phyloP scores from a whole-genome alignment of 30 jellyfish, hydroid and myxozoan genomes.

The Cassiopea xamachana region DNA sequence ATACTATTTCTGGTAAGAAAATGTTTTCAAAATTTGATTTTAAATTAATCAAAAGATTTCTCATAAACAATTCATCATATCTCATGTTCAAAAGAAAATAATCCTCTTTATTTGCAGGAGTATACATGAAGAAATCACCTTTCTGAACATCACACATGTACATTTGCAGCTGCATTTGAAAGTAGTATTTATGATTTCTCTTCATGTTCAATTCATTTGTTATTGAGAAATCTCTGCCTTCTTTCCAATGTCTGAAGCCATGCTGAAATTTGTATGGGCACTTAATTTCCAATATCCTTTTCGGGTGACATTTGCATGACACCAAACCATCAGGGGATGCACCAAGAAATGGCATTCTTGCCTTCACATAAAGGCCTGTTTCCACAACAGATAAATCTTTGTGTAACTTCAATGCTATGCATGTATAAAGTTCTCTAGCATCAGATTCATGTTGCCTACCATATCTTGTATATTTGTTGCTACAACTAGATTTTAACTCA shows the following conservation, averaged over 20 bases:
- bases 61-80: neutral
- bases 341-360: conserved; percentile 37
- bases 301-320: conserved; percentile 54
- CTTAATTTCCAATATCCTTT: conserved; percentile 11
- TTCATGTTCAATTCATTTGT: neutral
- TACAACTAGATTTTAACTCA: too few relatives aligned
- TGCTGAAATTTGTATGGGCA: neutral
- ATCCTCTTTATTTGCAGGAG: neutral
- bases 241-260: neutral
- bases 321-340: conserved; percentile 65
- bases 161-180: conserved; percentile 59
- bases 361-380: conserved; percentile 33
- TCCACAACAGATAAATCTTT: neutral
- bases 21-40: neutral
- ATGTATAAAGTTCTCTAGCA: conserved; percentile 7
- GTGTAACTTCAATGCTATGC: neutral
- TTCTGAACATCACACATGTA: neutral
- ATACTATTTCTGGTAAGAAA: neutral
- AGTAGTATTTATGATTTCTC: conserved; percentile 14
- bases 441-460: conserved; percentile 7
- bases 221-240: conserved; percentile 13
- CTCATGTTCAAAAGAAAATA: neutral
- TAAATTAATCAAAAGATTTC: neutral
- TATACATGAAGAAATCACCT: neutral
- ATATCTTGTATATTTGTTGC: conserved; percentile 28